Evolutionary conservation across 2,888 invertebrate species (phyloP), one percentile per base, ranked within the genome.

Genomic region (Chironomus tentans): DNA sequence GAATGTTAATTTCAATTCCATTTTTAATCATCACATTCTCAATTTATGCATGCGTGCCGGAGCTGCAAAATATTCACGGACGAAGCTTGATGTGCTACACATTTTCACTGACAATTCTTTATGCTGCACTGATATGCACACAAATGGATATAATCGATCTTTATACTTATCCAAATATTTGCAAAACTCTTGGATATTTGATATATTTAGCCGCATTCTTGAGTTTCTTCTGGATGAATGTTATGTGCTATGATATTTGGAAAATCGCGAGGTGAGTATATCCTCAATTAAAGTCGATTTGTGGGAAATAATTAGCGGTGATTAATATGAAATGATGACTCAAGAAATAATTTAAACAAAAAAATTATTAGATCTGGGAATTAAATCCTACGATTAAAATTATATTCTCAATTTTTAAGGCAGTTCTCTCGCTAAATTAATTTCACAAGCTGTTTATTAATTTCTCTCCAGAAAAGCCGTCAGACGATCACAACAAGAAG

Each of bases 231-330:
- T 65, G 65, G 65, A 18, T 65, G 10, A 65, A 21, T 22, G 21
- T 65, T 21, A 65, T 65, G 65, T 24, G 65, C 24, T 65, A 13
- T 65, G 65, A 65, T 65, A 65, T 65, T 10, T 65, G 65, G 65
- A 13, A 21, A 13, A 21, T 21, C 13, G 13, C 21, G 4, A 65
- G 21, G 65, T 65, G 22, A 65, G 65, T 10, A 38, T 1, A 10
- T 38, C 10, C 38, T 38, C 38, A 38, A 38, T 38, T 38, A 38
- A 2, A 38, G 10, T 38, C 38, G 38, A 28, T 4, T 28, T 4
- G 4, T 28, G 28, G 28, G 28, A 28, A 28, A n/a, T n/a, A n/a
- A n/a, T n/a, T n/a, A n/a, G 2, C 24, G 4, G 1, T 28, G 5
- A 28, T 5, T 28, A 28, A 28, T 28, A 28, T 28, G 24, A 28